Evolutionary conservation across 2,888 invertebrate species (phyloP).

Genomic region (Formica aserva): DNA sequence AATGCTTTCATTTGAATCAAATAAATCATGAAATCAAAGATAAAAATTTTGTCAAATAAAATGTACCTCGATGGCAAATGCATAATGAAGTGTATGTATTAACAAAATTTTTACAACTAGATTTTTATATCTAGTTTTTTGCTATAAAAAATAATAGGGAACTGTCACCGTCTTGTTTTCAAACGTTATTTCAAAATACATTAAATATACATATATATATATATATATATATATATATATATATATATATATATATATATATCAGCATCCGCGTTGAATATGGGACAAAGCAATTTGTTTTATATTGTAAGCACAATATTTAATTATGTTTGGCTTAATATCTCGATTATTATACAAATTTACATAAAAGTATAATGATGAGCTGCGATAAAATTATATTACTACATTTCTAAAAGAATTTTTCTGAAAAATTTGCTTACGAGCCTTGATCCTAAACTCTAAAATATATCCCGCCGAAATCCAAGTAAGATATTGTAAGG

Average conservation of each 20-base stretch:
- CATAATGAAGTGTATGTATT: background rate
- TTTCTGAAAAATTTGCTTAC: background rate
- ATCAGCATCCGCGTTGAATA: background rate
- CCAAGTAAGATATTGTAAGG: background rate
- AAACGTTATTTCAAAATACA: background rate
- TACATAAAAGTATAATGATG: background rate
- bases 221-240: no score
- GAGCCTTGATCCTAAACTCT: background rate
- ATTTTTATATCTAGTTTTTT: conserved; percentile 2
- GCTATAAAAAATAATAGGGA: background rate
- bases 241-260: no score
- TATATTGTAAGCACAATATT: background rate
- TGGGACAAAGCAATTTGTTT: background rate
- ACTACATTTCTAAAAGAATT: background rate
- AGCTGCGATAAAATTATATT: background rate
- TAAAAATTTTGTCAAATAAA: background rate
- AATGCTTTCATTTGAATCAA: background rate
- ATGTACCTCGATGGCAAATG: background rate
- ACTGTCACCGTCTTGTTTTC: background rate
- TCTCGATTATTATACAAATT: conserved; percentile 6
- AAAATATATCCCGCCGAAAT: background rate
- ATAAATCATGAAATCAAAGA: background rate
- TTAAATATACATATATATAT: no score
- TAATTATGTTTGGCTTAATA: background rate
- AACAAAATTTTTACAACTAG: background rate